phyloP scores from a whole-genome alignment of 2,888 invertebrate species.

The Ennomos fuscantarius region DNA sequence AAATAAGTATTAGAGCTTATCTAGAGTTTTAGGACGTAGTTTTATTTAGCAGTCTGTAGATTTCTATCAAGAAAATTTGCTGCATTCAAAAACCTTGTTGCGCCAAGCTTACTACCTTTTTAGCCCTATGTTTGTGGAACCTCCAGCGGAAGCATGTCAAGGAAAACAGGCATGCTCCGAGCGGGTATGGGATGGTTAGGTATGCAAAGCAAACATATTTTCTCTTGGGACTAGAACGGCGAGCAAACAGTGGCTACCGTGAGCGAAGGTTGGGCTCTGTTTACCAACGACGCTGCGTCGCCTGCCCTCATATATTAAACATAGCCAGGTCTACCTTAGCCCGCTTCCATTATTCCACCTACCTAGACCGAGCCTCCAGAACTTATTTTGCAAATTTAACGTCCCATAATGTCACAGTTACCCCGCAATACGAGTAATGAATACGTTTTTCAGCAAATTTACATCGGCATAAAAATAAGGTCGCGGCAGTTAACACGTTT shows the following conservation, averaged over 20 bases:
- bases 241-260: conserved; percentile 78
- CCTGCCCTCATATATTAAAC: conserved; percentile 84
- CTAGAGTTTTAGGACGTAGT: too few relatives aligned
- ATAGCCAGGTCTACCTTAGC: conserved; percentile 72
- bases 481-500: conserved; percentile 84
- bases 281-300: conserved; percentile 80
- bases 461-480: conserved; percentile 84
- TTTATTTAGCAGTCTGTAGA: too few relatives aligned
- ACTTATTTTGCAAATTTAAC: conserved; percentile 53
- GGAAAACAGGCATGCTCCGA: conserved; percentile 68
- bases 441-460: conserved; percentile 83
- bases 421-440: conserved; percentile 74
- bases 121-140: conserved; percentile 60
- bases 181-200: conserved; percentile 72
- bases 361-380: conserved; percentile 44
- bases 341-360: conserved; percentile 51
- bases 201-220: conserved; percentile 84
- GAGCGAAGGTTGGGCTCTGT: conserved; percentile 78
- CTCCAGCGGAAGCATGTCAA: conserved; percentile 73
- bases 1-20: too few relatives aligned
- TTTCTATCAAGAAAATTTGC: conserved; percentile 1
- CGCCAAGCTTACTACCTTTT: conserved; percentile 32
- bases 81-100: conserved; percentile 24
- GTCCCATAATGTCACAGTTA: conserved; percentile 53
- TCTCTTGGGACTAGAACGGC: conserved; percentile 82